Conservation (phyloP, 1,140 invertebrate genomes). For the Solen grandis region DNA sequence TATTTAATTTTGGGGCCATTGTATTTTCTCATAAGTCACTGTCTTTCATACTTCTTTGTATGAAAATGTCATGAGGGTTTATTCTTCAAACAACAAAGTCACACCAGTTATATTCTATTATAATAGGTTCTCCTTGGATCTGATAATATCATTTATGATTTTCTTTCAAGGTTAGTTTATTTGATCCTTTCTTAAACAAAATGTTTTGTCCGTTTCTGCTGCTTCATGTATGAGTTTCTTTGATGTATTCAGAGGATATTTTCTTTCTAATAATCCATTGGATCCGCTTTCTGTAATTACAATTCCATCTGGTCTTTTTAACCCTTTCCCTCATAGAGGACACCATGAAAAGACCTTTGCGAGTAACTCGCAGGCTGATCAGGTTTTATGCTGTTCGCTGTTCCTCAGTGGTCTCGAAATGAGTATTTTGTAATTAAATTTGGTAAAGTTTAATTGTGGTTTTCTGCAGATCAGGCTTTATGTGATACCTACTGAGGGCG, state of each 20-base stretch:
- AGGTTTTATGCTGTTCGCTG: too few relatives aligned
- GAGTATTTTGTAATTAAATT: too few relatives aligned
- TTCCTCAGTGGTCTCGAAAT: too few relatives aligned
- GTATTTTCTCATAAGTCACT: not conserved
- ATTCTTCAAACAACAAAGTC: slow-evolving; percentile 5
- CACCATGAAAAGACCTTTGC: too few relatives aligned
- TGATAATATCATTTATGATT: not conserved
- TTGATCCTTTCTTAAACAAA: not conserved
- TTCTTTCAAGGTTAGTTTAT: not conserved
- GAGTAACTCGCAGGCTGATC: too few relatives aligned
- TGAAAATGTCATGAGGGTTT: slow-evolving; percentile 16
- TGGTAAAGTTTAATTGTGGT: too few relatives aligned
- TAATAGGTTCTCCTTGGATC: slow-evolving; percentile 30
- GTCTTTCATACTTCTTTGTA: not conserved
- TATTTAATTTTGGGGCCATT: slow-evolving; percentile 13
- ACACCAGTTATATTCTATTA: slow-evolving; percentile 8
- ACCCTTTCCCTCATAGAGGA: too few relatives aligned
- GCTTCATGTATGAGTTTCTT: not conserved
- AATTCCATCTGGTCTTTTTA: too few relatives aligned
- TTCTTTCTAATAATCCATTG: slow-evolving; percentile 16
- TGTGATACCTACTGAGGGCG: too few relatives aligned
- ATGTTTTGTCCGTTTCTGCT: not conserved
- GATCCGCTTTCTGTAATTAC: not conserved
- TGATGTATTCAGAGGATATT: not conserved
- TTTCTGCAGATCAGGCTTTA: not conserved